Conservation (phyloP, 1,140 invertebrate genomes). For the Trichogramma pretiosum region DNA sequence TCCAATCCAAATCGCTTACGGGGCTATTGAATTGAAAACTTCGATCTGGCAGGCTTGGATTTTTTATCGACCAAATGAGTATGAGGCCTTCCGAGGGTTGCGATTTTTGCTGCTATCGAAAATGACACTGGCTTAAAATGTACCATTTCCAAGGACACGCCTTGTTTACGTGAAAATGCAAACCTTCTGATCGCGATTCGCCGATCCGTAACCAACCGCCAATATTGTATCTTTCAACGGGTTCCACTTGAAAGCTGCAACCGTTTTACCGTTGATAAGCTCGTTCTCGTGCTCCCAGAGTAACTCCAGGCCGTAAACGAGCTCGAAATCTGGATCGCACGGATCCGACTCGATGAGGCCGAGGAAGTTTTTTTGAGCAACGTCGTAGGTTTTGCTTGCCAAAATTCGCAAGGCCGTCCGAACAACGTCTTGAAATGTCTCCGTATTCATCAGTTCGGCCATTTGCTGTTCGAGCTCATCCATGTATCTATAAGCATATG, state of each 20-base stretch:
- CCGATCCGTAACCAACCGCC: slow-evolving; percentile 61
- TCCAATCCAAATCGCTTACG: slow-evolving; percentile 67
- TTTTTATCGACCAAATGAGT: slow-evolving; percentile 76
- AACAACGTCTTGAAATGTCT: neutral
- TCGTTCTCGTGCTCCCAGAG: slow-evolving; percentile 55
- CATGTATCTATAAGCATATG: no score
- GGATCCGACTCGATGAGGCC: slow-evolving; percentile 53
- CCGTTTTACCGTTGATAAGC: slow-evolving; percentile 41
- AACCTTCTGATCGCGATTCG: no score
- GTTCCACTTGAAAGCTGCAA: slow-evolving; percentile 56
- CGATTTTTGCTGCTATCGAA: neutral
- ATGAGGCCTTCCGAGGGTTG: slow-evolving; percentile 50
- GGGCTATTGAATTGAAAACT: slow-evolving; percentile 58
- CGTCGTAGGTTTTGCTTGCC: slow-evolving; percentile 55
- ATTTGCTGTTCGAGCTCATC: no score
- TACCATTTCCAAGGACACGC: no score
- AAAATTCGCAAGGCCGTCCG: slow-evolving; percentile 59
- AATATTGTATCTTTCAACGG: slow-evolving; percentile 54
- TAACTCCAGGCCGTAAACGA: slow-evolving; percentile 53
- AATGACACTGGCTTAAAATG: neutral
- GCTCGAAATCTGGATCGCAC: slow-evolving; percentile 50
- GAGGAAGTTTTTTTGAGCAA: slow-evolving; percentile 56
- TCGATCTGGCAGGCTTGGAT: slow-evolving; percentile 72
- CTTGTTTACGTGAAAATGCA: no score
- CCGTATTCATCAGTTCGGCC: neutral